phyloP scores from a whole-genome alignment of 2,113 vertebrate genomes.

The human region DNA sequence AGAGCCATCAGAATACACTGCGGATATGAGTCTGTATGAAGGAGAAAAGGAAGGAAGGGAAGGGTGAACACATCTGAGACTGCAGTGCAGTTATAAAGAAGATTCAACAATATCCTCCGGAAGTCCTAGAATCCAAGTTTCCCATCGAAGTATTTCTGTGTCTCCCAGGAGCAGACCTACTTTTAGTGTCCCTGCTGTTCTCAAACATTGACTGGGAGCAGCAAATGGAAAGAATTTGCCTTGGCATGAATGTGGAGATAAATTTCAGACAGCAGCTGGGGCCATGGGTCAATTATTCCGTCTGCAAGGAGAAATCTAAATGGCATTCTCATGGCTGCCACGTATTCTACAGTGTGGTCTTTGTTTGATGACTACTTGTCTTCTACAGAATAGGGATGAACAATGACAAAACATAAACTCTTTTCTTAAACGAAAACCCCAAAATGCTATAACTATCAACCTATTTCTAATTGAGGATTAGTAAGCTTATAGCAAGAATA shows the following conservation, averaged over 20 bases:
- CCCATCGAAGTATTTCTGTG: not conserved
- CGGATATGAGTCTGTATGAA: not conserved
- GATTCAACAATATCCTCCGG: not conserved
- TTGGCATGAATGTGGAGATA: not conserved
- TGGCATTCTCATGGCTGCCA: not conserved
- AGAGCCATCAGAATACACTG: not conserved
- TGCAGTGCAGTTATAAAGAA: not conserved
- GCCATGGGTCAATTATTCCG: not conserved
- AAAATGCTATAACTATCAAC: not conserved
- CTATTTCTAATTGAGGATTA: not conserved
- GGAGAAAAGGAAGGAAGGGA: not conserved
- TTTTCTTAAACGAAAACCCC: not conserved
- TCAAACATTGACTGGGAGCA: not conserved
- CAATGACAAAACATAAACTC: not conserved
- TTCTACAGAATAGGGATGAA: not conserved
- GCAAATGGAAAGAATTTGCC: not conserved
- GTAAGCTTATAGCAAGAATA: not conserved
- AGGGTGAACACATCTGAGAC: not conserved
- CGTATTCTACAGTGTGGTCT: not conserved
- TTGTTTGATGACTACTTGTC: not conserved
- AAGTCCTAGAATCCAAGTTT: not conserved
- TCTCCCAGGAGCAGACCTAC: not conserved
- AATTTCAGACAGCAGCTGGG: not conserved
- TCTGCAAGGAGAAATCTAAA: not conserved
- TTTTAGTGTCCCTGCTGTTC: not conserved